Base-by-base conservation (phyloP, 2,888 invertebrate genomes). In the Nowickia ferox region DNA sequence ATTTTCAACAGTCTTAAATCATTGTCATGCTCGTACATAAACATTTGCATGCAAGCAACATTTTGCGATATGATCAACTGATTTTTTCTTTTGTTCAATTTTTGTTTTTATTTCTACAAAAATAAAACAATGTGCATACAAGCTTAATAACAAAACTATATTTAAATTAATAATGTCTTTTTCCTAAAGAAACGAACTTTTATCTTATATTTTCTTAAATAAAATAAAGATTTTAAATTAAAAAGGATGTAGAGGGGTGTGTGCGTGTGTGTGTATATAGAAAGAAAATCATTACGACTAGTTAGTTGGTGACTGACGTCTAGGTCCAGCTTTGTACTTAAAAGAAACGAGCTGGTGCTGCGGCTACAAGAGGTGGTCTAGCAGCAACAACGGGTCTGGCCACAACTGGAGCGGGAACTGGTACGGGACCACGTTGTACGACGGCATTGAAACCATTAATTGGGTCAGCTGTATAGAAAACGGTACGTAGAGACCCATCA, bases 341-440 rank as follows among this genome's bases (percentile, higher is more conserved):
- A 68, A 87, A 86, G 40, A 88, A 84, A 74, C 88, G 87, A 11
- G 87, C 87, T 15, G 88, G 90, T 11, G 87, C 59, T 10, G 88
- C 89, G 13, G 88, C 89, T 3, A 80, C 59, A n/a, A 87, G 88
- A 30, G 88, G 88, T 48, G 88, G 88, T 48, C 88, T 80, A 11
- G 89, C 87, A 17, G 87, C 88, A 13, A 89, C 84, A 10, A 89
- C 85, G 0, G 88, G 88, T 13, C 88, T 88, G 9, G 87, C 85
- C 15, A 91, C 89, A 17, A 89, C 88, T 0, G 93, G 84, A 51
- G 79, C 61, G 0, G 61, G 38, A 42, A 66, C 79, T 17, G 90
- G 89, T 17, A 91, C 88, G 1, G 95, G 95, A 75, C 94, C 94
- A 89, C 94, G 95, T 92, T 95, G 95, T 0, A 96, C 95, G 48